Conservation (phyloP, 2,888 invertebrate genomes). For the Coecobrya sp. region DNA sequence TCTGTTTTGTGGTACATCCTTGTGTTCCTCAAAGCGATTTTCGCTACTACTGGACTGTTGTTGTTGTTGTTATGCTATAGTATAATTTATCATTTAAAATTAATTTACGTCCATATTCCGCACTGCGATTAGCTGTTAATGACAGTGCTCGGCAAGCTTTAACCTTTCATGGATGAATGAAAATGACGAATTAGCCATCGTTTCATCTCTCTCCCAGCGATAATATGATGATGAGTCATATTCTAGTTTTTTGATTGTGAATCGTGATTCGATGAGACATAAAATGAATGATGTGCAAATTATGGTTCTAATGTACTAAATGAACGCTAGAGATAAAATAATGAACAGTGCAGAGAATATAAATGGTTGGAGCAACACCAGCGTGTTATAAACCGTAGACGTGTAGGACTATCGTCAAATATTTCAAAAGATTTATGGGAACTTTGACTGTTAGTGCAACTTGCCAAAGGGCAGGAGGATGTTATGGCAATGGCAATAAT, state of each 20-base stretch:
- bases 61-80: too few relatives aligned
- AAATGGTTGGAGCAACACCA: too few relatives aligned
- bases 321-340: not conserved
- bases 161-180: constrained; percentile 27
- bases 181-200: constrained; percentile 30
- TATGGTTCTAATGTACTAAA: not conserved
- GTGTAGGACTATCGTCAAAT: not conserved
- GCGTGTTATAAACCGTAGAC: too few relatives aligned
- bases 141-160: not conserved
- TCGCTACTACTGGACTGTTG: too few relatives aligned
- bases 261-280: not conserved
- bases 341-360: too few relatives aligned
- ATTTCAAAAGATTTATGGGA: constrained; percentile 46
- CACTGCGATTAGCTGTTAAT: not conserved
- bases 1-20: not conserved
- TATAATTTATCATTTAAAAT: not conserved
- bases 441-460: constrained; percentile 32
- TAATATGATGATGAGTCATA: not conserved
- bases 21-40: not conserved
- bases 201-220: not conserved
- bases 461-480: constrained; percentile 28
- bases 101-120: not conserved
- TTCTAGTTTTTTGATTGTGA: not conserved
- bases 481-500: not conserved
- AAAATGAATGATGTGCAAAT: not conserved